phyloP scores from a whole-genome alignment of 2,113 vertebrate species.

The Elephantulus edwardii region DNA sequence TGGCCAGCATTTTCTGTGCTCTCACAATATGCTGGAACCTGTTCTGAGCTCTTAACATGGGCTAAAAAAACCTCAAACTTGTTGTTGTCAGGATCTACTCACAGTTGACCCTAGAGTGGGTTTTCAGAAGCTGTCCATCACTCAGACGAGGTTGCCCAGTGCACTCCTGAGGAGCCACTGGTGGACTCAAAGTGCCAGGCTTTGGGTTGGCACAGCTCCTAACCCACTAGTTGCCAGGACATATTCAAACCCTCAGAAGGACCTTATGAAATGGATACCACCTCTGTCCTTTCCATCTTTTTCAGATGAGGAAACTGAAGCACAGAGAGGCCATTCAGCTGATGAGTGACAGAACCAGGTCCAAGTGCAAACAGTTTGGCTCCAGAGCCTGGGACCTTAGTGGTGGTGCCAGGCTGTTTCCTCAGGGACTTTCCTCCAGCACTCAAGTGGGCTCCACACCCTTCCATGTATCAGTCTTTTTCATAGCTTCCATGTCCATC shows the following conservation, averaged over 20 bases:
- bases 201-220: too few species aligned
- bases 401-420: fast-evolving
- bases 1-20: fast-evolving
- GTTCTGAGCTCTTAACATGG: background rate
- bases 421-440: background rate
- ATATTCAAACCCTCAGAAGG: background rate
- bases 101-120: too few species aligned
- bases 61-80: too few species aligned
- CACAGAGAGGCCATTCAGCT: too few species aligned
- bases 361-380: background rate
- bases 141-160: too few species aligned
- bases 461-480: background rate
- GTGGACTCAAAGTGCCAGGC: too few species aligned
- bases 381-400: background rate
- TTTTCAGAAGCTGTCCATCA: too few species aligned
- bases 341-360: background rate
- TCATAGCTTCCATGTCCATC: background rate
- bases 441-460: background rate
- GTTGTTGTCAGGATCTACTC: too few species aligned
- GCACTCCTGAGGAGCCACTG: too few species aligned
- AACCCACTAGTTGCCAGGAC: too few species aligned
- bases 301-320: background rate
- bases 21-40: background rate
- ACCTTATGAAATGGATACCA: background rate
- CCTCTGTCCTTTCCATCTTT: background rate